Base-by-base conservation (phyloP, 2,113 vertebrate species). In the Noctilio leporinus region DNA sequence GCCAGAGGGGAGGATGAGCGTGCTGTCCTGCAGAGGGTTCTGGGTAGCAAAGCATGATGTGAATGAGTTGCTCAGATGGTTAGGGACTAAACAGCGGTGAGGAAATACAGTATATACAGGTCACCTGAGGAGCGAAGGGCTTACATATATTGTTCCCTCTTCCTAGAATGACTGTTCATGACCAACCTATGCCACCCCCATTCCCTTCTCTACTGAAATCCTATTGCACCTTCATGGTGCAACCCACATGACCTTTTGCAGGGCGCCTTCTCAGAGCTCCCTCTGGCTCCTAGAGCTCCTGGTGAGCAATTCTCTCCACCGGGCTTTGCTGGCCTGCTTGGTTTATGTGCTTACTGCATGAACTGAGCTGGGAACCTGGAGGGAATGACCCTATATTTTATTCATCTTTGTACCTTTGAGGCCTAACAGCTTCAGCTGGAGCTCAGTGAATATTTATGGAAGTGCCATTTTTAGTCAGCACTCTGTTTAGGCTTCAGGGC, bases 401-500 rank as follows among this genome's bases (percentile, higher is more conserved):
- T 95, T 92, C 75, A 89, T 92, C 84, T 95, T 87, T 90, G 91
- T 95, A 90, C 91, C 28, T 83, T 59, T 10, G 6, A 70, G n/a
- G 40, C 47, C 62, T 38, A 3, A 35, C 59, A 45, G 83, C 26
- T 64, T 83, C 69, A 67, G 73, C 83, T 49, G 45, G 64, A 85
- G 62, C 30, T 77, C 89, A 45, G n/a, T 10, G 55, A 72, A 83
- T 93, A 89, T 76, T 93, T 84, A 96, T 17, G 40, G 64, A 82
- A 95, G 51, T n/a, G 65, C 64, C 81, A 38, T 80, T 92, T 94
- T 86, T 35, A 77, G 75, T 47, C 90, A 69, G 17, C 19, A 47
- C 53, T 51, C 53, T 85, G 90, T 70, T 83, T 89, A 73, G 69
- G 43, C 62, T 75, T 93, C 17, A 43, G 38, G 49, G 14, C 22